These are phyloP conservation scores for Ashinkailepas kermadecensis DNA, from an alignment of 2,888 invertebrate genomes.

Conservation along the genomic window DNA sequence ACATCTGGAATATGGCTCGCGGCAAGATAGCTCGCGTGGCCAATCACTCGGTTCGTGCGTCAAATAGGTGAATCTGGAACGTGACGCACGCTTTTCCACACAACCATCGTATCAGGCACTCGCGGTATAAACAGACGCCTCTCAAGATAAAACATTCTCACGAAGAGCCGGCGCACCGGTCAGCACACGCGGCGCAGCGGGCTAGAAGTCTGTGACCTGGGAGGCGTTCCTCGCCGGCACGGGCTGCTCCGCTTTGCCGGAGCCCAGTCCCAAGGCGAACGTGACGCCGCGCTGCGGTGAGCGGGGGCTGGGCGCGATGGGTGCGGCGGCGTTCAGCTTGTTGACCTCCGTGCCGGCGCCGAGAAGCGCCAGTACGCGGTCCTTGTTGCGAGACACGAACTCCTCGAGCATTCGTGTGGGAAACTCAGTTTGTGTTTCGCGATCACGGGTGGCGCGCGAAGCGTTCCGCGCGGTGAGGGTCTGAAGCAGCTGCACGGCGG, in stretches of 20 bases:
- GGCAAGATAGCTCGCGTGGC: no score
- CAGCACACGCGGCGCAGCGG: neutral
- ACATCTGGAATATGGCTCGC: neutral
- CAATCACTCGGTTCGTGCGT: no score
- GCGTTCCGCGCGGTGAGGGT: neutral
- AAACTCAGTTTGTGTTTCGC: constrained; percentile 27
- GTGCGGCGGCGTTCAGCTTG: neutral
- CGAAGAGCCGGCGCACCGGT: no score
- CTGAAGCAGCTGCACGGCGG: neutral
- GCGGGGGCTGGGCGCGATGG: neutral
- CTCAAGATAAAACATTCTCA: neutral
- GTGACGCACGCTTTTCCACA: no score
- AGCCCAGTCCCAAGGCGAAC: neutral
- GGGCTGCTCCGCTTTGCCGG: neutral
- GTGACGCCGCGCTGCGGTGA: neutral
- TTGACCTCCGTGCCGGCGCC: constrained; percentile 14
- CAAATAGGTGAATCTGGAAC: no score
- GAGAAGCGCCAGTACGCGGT: constrained; percentile 25
- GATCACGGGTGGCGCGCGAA: constrained; percentile 23
- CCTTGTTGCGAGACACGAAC: constrained; percentile 26
- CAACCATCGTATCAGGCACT: neutral
- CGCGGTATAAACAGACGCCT: neutral
- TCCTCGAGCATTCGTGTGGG: constrained; percentile 26
- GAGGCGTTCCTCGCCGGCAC: neutral
- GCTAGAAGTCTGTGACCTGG: constrained; percentile 6